Base-by-base conservation (phyloP, 2,797 vertebrate genomes). In the Paratrypauchen microcephalus region DNA sequence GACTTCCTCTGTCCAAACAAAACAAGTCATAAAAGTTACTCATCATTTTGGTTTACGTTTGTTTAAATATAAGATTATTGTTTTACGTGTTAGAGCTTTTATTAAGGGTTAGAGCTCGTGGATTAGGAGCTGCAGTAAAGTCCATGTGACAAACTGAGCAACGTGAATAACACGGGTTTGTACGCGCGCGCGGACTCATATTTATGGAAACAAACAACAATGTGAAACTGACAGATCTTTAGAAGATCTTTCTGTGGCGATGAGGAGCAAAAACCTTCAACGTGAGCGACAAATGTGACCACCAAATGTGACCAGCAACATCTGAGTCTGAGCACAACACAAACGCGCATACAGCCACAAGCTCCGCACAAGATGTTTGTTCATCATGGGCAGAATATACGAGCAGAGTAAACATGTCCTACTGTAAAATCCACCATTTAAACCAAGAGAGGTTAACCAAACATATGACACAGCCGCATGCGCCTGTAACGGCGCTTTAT, bases 161-260 rank as follows among this genome's bases (percentile, higher is more conserved):
- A 72, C 77, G 74, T 71, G 23, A 80, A 48, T 60, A 80, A 65
- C 75, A 62, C 50, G 1, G 41, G 47, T 30, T 79, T 75, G 75
- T 72, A 68, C 76, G 77, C 76, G 84, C 87, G 84, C 87, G 85
- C n/a, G n/a, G n/a, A n/a, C n/a, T n/a, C n/a, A n/a, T n/a, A 28
- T 30, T 15, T 65, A 50, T 52, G 26, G 80, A 72, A 81, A 83
- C 69, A 7, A 32, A 76, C 58, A 74, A 73, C 74, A 73, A 72
- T 24, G 73, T 66, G 75, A 66, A 48, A 48, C 62, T 39, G 75
- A 68, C 65, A 70, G 59, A 59, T n/a, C 48, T 12, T 4, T 19
- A 5, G 11, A 7, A 65, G 75, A 54, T 5, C 4, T 15, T 57
- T 26, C 4, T 4, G 23, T 57, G 23, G 5, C 24, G 3, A 57